Base-by-base conservation (phyloP, 2,113 vertebrate species). In the Noturus placidus region DNA sequence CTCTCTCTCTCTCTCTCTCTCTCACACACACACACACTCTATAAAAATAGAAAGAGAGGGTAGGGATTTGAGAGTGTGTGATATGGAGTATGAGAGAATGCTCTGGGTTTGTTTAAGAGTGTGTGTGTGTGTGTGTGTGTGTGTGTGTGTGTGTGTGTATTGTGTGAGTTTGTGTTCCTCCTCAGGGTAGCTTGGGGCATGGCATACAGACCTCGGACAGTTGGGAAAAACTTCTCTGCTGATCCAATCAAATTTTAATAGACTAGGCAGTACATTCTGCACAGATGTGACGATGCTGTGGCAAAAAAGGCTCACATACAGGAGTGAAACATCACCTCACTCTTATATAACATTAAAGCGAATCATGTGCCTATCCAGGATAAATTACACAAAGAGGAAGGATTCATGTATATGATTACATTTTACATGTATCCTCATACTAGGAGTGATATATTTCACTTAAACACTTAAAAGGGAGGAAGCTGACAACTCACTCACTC, bases 71-170 rank as follows among this genome's bases (percentile, higher is more conserved):
- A 74, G 42, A 27, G 84, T 25, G 27, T 89, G 54, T 35, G 82
- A 72, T 79, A 82, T 84, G 85, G 88, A 86, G 88, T 92, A 92
- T 91, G 91, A 91, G 90, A 89, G 92, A 92, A 69, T 82, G 78
- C 27, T 86, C 46, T 42, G 69, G 86, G 82, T 84, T 88, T 81
- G 56, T 77, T 77, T 70, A 91, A 87, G 57, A 61, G 65, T 42
- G 50, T 10, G 35, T 38, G 35, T 42, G 42, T 42, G 5, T 42
- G 42, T 46, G 42, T 46, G 42, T 46, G 42, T 46, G 50, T 69
- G 76, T 84, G 38, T 88, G 83, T 52, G 86, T 79, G 67, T 63
- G 69, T 17, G 74, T 80, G 72, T 27, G 5, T 54, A 22, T 63
- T 77, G 61, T 74, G 38, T 65, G 84, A 86, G 84, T 65, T 80